Evolutionary conservation across 2,888 invertebrate genomes (phyloP), one percentile per base, ranked within the genome.

Genomic region (Sminthurides aquaticus): DNA sequence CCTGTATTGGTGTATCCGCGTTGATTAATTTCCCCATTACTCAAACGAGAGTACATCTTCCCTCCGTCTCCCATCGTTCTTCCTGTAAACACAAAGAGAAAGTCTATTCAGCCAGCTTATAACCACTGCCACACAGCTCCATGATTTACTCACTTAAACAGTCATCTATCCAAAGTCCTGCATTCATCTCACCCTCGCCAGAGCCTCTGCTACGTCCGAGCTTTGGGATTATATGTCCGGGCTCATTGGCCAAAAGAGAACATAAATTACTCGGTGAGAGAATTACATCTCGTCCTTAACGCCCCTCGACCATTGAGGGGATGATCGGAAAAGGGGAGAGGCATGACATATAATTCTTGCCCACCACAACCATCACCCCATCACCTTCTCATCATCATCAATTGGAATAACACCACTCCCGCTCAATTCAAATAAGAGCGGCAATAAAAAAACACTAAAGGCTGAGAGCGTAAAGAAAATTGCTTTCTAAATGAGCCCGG

Each of bases 1-100:
- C 62, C 43, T 49, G 49, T 11, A n/a, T 8, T 24, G 25, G 27
- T 27, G 29, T 34, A 27, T 8, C 67, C 69, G 63, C 69, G 71
- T 70, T 74, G 74, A 72, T 71, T 74, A 72, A 74, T 74, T 70
- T 74, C 74, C 57, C 74, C 74, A 71, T 74, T 74, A 70, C 74
- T 73, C 69, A 74, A 67, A 70, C 74, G 73, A 59, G 72, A 73
- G 71, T 72, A 73, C 56, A 69, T 69, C 66, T 70, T 72, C 62
- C 73, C 74, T 34, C 43, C 43, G 65, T 68, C 67, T 62, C 69
- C 69, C 63, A 65, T 64, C 34, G 66, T 62, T 56, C 64, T 57
- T 69, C 67, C 69, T 69, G 67, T 48, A 68, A 65, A 59, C 43
- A 56, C n/a, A n/a, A 29, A 20, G n/a, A n/a, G n/a, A n/a, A n/a